phyloP scores from a whole-genome alignment of 1,140 invertebrate genomes.

The Drosophila willistoni region DNA sequence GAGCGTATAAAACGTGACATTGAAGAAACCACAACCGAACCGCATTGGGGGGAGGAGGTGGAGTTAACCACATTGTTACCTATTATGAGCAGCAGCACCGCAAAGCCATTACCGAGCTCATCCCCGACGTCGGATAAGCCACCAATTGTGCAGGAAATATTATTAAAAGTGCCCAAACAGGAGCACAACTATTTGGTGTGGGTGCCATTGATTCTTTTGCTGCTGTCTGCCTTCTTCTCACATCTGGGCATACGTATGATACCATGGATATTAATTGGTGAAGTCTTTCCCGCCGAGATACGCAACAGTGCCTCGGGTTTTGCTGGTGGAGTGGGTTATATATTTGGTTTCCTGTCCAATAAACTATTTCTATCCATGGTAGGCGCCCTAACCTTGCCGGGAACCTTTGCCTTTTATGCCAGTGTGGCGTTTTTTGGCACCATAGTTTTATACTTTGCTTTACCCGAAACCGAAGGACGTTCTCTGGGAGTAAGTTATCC shows the following conservation, averaged over 20 bases:
- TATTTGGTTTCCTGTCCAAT: constrained; percentile 89
- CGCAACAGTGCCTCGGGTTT: constrained; percentile 88
- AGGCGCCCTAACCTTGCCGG: constrained; percentile 85
- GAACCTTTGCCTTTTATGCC: constrained; percentile 87
- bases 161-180: constrained; percentile 75
- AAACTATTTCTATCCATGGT: constrained; percentile 89
- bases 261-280: constrained; percentile 91
- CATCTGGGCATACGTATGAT: constrained; percentile 88
- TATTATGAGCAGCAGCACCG: constrained; percentile 7
- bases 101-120: not conserved
- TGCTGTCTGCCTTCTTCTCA: constrained; percentile 87
- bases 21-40: constrained; percentile 39
- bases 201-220: constrained; percentile 88
- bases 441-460: constrained; percentile 84
- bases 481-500: constrained; percentile 84
- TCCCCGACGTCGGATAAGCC: constrained; percentile 29
- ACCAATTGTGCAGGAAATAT: constrained; percentile 59
- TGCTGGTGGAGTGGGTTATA: constrained; percentile 88
- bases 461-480: constrained; percentile 91
- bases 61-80: constrained; percentile 49
- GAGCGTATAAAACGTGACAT: constrained; percentile 50
- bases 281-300: constrained; percentile 88
- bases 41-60: constrained; percentile 4
- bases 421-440: constrained; percentile 86
- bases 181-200: constrained; percentile 85